Evolutionary conservation across 92 coral and sea anemone species (phyloP), one percentile per base, ranked within the genome.

Genomic region (Heliopora coerulea): DNA sequence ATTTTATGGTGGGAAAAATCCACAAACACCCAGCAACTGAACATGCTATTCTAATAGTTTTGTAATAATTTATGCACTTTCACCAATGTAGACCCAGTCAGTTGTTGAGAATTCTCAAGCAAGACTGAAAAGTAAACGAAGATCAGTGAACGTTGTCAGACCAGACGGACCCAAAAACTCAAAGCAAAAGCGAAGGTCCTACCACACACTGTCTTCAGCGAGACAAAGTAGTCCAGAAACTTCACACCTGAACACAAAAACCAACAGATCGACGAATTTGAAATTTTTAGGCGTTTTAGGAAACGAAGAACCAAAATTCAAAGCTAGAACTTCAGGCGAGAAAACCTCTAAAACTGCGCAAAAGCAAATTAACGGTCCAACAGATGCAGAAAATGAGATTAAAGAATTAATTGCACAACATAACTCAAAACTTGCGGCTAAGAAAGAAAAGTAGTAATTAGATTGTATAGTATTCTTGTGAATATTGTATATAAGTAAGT

Each of bases 341-440:
- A 56, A 8, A 13, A 56, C 30, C 33, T 56, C 23, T 56, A 14
- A 56, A 23, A 28, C 33, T 23, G 31, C 60, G 26, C 15, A 48
- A 17, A 49, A 49, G 17, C 9, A 31, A 62, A 8, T 46, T 9
- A 12, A 68, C 14, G 20, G 15, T 27, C 56, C 41, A 19, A 68
- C 60, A 6, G 75, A 68, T 14, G 14, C 33, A 25, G 75, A 68
- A 68, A 49, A 68, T 68, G 60, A 68, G 49, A 68, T 68, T 28
- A 37, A 49, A 68, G 59, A 48, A 68, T 24, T 49, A 25, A 48
- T 68, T 27, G 4, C 18, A 9, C 75, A 44, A 19, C 60, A 49
- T 50, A 68, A 49, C 31, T 41, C 73, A 3, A 68, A 35, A 35
- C 75, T 68, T 12, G 75, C 75, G 1, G 75, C 60, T 29, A 68